Evolutionary conservation across 2,888 invertebrate genomes (phyloP), one percentile per base, ranked within the genome.

Genomic region (Zygogramma bicolorata): DNA sequence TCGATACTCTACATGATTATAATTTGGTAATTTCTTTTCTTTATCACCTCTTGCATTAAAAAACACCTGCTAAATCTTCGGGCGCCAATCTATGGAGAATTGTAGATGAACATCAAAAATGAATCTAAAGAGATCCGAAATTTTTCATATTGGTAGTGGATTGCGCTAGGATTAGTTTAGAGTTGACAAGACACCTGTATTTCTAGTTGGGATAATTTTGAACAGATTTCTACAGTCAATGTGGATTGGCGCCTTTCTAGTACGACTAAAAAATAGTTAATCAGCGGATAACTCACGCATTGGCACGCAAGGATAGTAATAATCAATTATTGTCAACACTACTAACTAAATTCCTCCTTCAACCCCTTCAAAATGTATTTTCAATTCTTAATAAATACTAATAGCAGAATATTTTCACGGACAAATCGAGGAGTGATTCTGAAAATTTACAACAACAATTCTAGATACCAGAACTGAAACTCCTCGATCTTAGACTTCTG

Each of bases 281-380:
- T n/a, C 60, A 67, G 70, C 66, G 13, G 53, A 27, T 25, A 31
- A 62, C 71, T 68, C 61, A 58, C 13, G 34, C n/a, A 71, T 71
- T 67, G 71, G 67, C 65, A 71, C 62, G 62, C n/a, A 73, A 53
- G 22, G 25, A 53, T 53, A 53, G 25, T 53, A 53, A 53, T 53
- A 25, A 27, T 53, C 27, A 53, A 25, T 75, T 73, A 77, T 74
- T 70, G 71, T 76, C 63, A 66, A 69, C 69, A 72, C 65, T 74
- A 68, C 61, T 69, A 53, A 53, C 53, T 53, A 53, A 53, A 27
- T 22, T 27, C 53, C n/a, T 25, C 72, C 42, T 70, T 66, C 46
- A 74, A 68, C 79, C 74, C 70, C 67, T 76, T 74, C 72, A 77
- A 75, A 74, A 73, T 76, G 71, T 75, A 68, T 57, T 60, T 65